Conservation (phyloP, 2,113 vertebrate species). For the Nycticorax nycticorax region DNA sequence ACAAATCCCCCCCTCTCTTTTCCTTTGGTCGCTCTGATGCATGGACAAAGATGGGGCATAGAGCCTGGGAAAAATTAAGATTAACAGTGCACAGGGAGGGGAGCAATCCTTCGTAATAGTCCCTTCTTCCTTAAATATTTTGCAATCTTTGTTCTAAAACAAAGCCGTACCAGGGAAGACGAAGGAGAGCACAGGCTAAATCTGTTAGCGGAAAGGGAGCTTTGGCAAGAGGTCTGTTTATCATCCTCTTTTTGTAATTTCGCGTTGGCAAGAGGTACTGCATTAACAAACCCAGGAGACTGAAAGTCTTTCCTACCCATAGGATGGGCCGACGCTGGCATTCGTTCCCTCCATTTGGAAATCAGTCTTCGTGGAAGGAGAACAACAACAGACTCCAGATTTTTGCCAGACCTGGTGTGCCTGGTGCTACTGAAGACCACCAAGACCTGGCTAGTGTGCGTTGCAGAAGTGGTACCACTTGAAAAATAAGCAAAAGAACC, state of each 20-base stretch:
- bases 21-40: fast-evolving
- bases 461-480: neutral
- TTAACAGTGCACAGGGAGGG: neutral
- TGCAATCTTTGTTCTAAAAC: neutral
- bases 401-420: neutral
- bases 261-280: neutral
- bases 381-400: neutral
- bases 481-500: neutral
- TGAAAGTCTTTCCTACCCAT: neutral
- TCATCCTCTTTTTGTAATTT: neutral
- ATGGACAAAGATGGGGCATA: neutral
- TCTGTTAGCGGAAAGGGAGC: neutral
- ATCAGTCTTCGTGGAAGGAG: neutral
- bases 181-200: neutral
- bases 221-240: conserved; percentile 26
- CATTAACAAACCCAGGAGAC: neutral
- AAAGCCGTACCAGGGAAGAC: neutral
- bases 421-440: neutral
- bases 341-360: neutral
- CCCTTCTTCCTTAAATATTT: neutral
- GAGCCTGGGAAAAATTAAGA: neutral
- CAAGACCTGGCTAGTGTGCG: neutral
- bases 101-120: neutral
- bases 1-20: neutral
- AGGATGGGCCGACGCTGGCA: neutral